Base-by-base conservation (phyloP, 2,797 vertebrate species). In the Columba guinea region DNA sequence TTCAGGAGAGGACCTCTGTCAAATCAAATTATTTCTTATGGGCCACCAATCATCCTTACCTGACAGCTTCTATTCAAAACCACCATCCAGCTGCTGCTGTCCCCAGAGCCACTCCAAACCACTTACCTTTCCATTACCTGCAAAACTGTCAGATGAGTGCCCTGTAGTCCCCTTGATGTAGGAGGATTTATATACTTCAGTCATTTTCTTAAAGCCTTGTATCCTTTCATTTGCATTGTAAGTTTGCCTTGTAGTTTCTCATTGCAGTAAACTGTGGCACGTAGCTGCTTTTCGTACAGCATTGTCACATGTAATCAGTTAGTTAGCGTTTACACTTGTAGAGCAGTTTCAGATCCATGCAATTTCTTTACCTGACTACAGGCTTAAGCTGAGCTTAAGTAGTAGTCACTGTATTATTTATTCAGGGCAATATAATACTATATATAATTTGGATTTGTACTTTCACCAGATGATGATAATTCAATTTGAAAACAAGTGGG, bases 391-490 rank as follows among this genome's bases (percentile, higher is more conserved):
- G 44, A 67, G 26, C 56, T 63, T 48, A 30, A 19, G 27, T 12
- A 63, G 46, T 23, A 70, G 67, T 39, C 34, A 10, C 28, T 52
- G 39, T 37, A 23, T 55, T 62, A 30, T 58, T 59, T 60, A 64
- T 27, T 68, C 68, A 60, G 70, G 56, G 79, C 41, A 30, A 3
- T 49, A 14, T 49, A 51, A 56, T 87, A 48, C 78, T 56, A 22
- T 70, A 32, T 77, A 26, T 51, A 59, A 18, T 95, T 85, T 63
- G 86, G 53, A 79, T 86, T 79, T 88, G 91, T 69, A 82, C 80
- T 84, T 75, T 78, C 63, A 85, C 48, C 94, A 94, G 88, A 68
- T 65, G 68, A 52, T 83, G 34, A 41, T 84, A 60, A 89, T 84
- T 84, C 63, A 58, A 14, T 71, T 84, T 91, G 80, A 88, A 73